These are phyloP conservation scores for Ochlodes sylvanus DNA, from an alignment of 2,888 invertebrate species.

Conservation along the genomic window DNA sequence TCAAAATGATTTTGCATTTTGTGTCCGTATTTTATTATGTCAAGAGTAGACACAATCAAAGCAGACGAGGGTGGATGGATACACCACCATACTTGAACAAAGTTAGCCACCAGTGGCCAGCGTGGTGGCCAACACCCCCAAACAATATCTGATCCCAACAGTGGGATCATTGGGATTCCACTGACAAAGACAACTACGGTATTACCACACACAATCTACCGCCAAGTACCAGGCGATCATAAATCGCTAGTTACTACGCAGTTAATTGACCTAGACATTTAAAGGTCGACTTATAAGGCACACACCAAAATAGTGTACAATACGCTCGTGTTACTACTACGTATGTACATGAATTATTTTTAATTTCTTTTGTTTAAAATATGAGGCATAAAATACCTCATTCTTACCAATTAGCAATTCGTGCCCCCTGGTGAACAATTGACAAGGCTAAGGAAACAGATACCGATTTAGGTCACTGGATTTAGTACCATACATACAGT, in stretches of 20 bases:
- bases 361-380: neutral
- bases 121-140: too few relatives aligned
- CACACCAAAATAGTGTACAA: neutral
- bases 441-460: too few relatives aligned
- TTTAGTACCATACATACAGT: too few relatives aligned
- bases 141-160: neutral
- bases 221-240: neutral
- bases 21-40: too few relatives aligned
- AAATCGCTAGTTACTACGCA: neutral
- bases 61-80: too few relatives aligned
- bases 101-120: too few relatives aligned
- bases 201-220: neutral
- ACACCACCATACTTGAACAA: too few relatives aligned
- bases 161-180: neutral
- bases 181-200: neutral
- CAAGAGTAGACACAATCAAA: too few relatives aligned
- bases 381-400: neutral
- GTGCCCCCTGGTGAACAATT: too few relatives aligned
- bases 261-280: slow-evolving; percentile 6
- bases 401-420: too few relatives aligned
- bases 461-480: too few relatives aligned
- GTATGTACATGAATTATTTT: neutral
- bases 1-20: too few relatives aligned
- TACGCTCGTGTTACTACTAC: neutral
- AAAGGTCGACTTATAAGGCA: neutral